These are phyloP conservation scores for Aproaerema taeniolella DNA, from an alignment of 2,888 invertebrate genomes.

Conservation along the genomic window DNA sequence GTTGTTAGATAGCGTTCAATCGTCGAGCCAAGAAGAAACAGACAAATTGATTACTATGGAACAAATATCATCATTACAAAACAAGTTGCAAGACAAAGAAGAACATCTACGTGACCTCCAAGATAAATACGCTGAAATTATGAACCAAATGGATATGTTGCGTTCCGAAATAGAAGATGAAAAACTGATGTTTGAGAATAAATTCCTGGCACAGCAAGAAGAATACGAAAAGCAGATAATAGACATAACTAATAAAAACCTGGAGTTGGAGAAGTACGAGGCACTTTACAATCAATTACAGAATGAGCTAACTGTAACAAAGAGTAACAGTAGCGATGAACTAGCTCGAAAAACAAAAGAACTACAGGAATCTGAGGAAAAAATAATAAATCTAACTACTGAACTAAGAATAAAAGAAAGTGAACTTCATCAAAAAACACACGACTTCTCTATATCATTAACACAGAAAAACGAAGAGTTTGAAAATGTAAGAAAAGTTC, in stretches of 20 bases:
- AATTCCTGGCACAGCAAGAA: constrained; percentile 59
- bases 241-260: constrained; percentile 39
- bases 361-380: constrained; percentile 34
- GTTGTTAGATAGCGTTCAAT: constrained; percentile 61
- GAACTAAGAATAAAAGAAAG: constrained; percentile 52
- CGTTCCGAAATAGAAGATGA: constrained; percentile 69
- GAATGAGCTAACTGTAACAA: constrained; percentile 37
- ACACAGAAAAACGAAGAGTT: constrained; percentile 60
- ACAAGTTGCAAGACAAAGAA: constrained; percentile 64
- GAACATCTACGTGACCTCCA: constrained; percentile 55
- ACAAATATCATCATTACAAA: constrained; percentile 58
- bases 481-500: constrained; percentile 54
- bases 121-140: constrained; percentile 57
- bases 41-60: constrained; percentile 57
- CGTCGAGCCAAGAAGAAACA: constrained; percentile 66
- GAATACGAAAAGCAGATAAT: constrained; percentile 59
- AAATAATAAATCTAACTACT: constrained; percentile 40
- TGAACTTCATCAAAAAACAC: constrained; percentile 60
- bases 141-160: constrained; percentile 57
- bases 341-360: constrained; percentile 37
- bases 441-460: constrained; percentile 48
- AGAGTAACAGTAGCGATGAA: constrained; percentile 40
- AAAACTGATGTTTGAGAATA: constrained; percentile 60
- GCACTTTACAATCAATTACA: constrained; percentile 35
- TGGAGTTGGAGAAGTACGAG: constrained; percentile 36